Base-by-base conservation (phyloP, 2,888 invertebrate species). In the Euplexia lucipara region DNA sequence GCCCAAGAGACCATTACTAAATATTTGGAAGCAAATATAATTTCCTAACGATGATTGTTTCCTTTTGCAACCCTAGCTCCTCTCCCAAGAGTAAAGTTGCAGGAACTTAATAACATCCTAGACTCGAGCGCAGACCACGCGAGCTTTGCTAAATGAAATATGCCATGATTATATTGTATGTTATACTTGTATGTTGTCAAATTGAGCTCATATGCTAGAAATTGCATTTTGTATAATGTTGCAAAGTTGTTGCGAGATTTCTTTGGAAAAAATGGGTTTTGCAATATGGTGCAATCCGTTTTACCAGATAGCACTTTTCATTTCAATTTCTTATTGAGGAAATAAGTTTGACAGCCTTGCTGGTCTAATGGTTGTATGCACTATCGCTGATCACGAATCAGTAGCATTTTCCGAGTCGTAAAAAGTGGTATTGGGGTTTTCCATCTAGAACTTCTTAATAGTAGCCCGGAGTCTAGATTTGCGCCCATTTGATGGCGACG, bases 131-230 rank as follows among this genome's bases (percentile, higher is more conserved):
- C 69, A 69, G 58, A 63, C 77, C 68, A 70, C 60, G 74, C 75
- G 62, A 71, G 78, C 79, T 70, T 62, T 65, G 66, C 67, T 75
- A 75, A 81, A 85, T 85, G 81, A 84, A 84, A 85, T 85, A 85
- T 85, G 52, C 68, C 14, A 74, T 73, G 59, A 66, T 66, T 74
- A 73, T 66, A 32, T 57, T 59, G 39, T 52, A 47, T 56, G 67
- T 58, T 64, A 35, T 77, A 72, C 47, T 52, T 22, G 10, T 42
- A 53, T 12, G 52, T 57, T 74, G 74, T 78, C 78, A 78, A 74
- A 74, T 74, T 78, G 74, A 49, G 74, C 74, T 60, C 56, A 45
- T 49, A 57, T 65, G 45, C 64, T 22, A 14, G 35, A 59, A 61
- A 26, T 69, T 75, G 57, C 58, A 78, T 61, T 72, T 44, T 59